Base-by-base conservation (phyloP, 2,797 vertebrate species). In the Cuniculus paca region DNA sequence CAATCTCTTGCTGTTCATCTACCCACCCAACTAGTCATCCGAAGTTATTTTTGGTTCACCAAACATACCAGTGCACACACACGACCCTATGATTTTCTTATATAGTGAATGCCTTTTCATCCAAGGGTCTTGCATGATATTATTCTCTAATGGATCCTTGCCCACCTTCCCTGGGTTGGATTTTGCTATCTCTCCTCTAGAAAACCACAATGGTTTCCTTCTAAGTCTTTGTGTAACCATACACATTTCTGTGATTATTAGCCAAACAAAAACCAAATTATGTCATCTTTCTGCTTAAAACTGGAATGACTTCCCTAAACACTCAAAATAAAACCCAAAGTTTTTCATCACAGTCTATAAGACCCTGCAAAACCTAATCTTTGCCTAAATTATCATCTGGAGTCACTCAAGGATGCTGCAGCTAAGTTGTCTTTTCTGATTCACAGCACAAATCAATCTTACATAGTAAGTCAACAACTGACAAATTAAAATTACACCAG, bases 271-370 rank as follows among this genome's bases (percentile, higher is more conserved):
- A 92, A 92, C 26, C 58, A 92, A 61, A 70, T 86, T 60, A 82
- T 85, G 42, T 8, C 78, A 63, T 68, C 93, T 89, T 22, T 88
- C 83, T 77, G 36, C 22, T 95, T 93, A 80, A 95, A 94, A 94
- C 42, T 84, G 42, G 31, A 95, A 93, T 61, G 77, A 65, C 36
- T 94, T 94, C 13, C 34, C 39, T 54, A 82, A 96, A 84, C 13
- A 86, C 9, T 93, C 58, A 78, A 94, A 58, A 92, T 90, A 94
- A 94, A 95, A 88, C 8, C 24, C 72, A 58, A 80, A 87, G 60
- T 85, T 77, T 79, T 90, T 63, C 91, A 93, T 14, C 12, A 91
- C 7, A 6, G 79, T 75, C 68, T 79, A 50, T 24, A 87, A 91
- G 39, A 45, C 17, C 58, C 39, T 92, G 16, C 16, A 86, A 95